Percentiles rank a stretch among this genome's conserved stretches.
Conservation (phyloP, 2,888 invertebrate species). For the Diarsia rubi region DNA sequence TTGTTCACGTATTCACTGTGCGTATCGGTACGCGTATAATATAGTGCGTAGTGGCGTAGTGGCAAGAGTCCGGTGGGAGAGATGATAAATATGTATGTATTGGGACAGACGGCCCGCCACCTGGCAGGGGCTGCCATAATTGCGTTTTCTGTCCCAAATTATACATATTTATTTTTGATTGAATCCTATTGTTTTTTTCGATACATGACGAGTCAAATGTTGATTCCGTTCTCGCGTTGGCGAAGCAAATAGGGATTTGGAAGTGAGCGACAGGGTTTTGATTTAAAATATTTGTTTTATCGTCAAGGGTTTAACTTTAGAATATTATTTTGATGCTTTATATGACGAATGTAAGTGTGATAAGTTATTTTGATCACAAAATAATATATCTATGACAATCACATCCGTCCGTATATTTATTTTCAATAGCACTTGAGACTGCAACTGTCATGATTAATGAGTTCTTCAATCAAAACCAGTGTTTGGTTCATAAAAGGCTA, state of each 20-base stretch:
- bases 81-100: slow-evolving; percentile 83
- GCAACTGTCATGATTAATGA: not conserved
- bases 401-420: not conserved
- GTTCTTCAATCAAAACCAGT: too few species aligned
- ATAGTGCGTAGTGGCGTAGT: slow-evolving; percentile 56
- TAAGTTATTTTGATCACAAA: slow-evolving; percentile 1
- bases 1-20: slow-evolving; percentile 73
- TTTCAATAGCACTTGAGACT: not conserved
- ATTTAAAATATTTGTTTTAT: slow-evolving; percentile 1
- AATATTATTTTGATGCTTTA: slow-evolving; percentile 7
- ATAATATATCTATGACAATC: not conserved
- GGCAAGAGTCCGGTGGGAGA: slow-evolving; percentile 67
- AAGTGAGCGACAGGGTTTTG: not conserved
- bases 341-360: slow-evolving; percentile 1
- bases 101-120: slow-evolving; percentile 75
- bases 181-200: slow-evolving; percentile 53
- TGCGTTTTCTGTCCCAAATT: slow-evolving; percentile 75
- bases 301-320: not conserved
- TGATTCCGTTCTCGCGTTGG: slow-evolving; percentile 4
- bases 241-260: slow-evolving; percentile 10
- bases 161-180: slow-evolving; percentile 74
- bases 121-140: slow-evolving; percentile 79
- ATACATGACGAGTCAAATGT: slow-evolving; percentile 29
- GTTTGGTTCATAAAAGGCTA: too few species aligned
- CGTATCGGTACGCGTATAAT: slow-evolving; percentile 71